A percentile compares a stretch with the other conserved stretches of the same genome.
Conservation (phyloP, 1,140 invertebrate genomes). For the Coptotermes formosanus region DNA sequence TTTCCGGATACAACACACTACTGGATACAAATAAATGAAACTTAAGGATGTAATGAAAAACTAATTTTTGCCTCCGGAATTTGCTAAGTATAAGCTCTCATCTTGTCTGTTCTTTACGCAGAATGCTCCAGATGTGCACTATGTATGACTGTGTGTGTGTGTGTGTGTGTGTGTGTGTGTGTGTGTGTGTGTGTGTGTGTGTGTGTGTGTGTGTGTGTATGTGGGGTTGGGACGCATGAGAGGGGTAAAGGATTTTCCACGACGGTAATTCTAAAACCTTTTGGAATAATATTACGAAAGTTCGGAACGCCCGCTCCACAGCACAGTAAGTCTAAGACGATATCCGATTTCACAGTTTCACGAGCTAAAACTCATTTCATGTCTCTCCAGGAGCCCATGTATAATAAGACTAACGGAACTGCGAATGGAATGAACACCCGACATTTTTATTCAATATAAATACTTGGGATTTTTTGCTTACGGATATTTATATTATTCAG, state of each 20-base stretch:
- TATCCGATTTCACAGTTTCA: slow-evolving; percentile 31
- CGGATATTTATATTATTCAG: neutral
- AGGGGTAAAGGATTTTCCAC: slow-evolving; percentile 23
- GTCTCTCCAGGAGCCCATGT: neutral
- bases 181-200: neutral
- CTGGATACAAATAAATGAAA: too few species aligned
- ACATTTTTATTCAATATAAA: neutral
- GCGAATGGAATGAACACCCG: neutral
- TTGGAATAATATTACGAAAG: slow-evolving; percentile 30
- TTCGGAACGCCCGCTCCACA: slow-evolving; percentile 12
- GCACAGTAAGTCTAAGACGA: slow-evolving; percentile 18
- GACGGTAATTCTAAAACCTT: slow-evolving; percentile 26
- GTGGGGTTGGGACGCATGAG: neutral
- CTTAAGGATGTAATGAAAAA: neutral
- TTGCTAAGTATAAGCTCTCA: neutral
- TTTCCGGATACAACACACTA: too few species aligned
- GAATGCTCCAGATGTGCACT: slow-evolving; percentile 8
- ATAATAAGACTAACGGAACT: slow-evolving; percentile 19
- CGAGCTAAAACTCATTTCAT: slow-evolving; percentile 30
- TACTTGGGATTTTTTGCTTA: neutral
- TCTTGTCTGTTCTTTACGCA: neutral
- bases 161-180: neutral
- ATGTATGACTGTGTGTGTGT: neutral
- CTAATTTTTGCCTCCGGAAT: neutral
- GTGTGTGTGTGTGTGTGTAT: neutral